phyloP scores from a whole-genome alignment of 2,113 vertebrate species.

The Oceanites oceanicus region DNA sequence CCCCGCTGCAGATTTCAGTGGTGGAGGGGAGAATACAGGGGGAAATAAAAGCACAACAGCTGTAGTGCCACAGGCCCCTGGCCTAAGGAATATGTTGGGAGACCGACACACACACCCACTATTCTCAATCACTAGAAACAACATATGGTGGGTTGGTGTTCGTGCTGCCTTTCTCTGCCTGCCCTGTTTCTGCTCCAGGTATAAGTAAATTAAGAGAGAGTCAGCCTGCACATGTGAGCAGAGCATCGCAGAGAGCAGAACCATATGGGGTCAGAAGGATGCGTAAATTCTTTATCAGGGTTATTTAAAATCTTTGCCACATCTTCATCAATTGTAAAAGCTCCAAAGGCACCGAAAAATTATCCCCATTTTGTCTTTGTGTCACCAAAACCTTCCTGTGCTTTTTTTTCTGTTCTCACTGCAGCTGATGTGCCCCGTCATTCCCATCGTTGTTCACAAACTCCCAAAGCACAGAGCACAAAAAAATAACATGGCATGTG shows the following conservation, averaged over 20 bases:
- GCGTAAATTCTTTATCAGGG: neutral
- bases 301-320: neutral
- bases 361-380: neutral
- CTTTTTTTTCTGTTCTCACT: neutral
- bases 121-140: neutral
- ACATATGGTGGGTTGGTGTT: slow-evolving; percentile 39
- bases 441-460: rapidly evolving
- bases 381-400: neutral
- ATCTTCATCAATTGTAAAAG: neutral
- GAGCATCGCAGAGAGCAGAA: neutral
- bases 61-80: slow-evolving; percentile 21
- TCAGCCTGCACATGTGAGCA: neutral
- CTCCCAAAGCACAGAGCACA: neutral
- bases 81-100: neutral
- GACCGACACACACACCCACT: neutral
- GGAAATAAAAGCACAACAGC: slow-evolving; percentile 23
- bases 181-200: slow-evolving; percentile 24
- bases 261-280: neutral
- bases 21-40: neutral
- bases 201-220: slow-evolving; percentile 11
- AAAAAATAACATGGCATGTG: neutral
- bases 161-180: neutral
- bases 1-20: neutral
- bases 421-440: rapidly evolving
- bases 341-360: neutral